phyloP scores from a whole-genome alignment of 1,140 invertebrate species.

The Leptonema lineaticorne region DNA sequence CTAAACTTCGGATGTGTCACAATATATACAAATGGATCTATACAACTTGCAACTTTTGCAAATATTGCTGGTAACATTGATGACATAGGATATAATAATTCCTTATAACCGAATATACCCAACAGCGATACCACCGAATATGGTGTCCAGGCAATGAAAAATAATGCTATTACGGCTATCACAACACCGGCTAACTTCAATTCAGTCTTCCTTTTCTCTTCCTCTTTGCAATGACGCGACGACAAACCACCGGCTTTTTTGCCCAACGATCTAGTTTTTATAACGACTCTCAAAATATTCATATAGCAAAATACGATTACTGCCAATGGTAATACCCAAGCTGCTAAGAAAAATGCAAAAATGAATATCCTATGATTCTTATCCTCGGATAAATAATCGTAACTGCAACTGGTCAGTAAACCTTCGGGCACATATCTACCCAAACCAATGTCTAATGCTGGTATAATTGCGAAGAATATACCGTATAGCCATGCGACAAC shows the following conservation, averaged over 20 bases:
- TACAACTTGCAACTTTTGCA: conserved; percentile 71
- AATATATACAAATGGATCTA: conserved; percentile 76
- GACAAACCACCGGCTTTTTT: conserved; percentile 49
- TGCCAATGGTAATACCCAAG: conserved; percentile 67
- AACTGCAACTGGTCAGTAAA: conserved; percentile 77
- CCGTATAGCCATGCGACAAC: conserved; percentile 73
- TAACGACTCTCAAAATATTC: conserved; percentile 66
- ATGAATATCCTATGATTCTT: conserved; percentile 61
- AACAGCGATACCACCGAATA: conserved; percentile 72
- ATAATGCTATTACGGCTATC: conserved; percentile 66
- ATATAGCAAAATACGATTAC: conserved; percentile 71
- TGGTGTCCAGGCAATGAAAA: conserved; percentile 76
- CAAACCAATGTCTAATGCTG: conserved; percentile 66
- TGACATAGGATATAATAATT: conserved; percentile 63
- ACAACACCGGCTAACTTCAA: conserved; percentile 66
- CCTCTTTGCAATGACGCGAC: conserved; percentile 58
- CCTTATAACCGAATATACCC: conserved; percentile 64
- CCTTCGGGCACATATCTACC: conserved; percentile 77
- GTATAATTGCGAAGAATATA: conserved; percentile 64
- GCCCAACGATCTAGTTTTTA: conserved; percentile 50
- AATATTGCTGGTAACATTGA: conserved; percentile 77
- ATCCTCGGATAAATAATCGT: conserved; percentile 71
- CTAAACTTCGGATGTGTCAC: conserved; percentile 70
- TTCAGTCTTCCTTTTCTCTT: conserved; percentile 67
- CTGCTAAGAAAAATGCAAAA: conserved; percentile 66